A percentile compares a stretch with the other conserved stretches of the same genome.
Conservation (phyloP, 1,140 invertebrate genomes). For the Dreissena rostriformis region DNA sequence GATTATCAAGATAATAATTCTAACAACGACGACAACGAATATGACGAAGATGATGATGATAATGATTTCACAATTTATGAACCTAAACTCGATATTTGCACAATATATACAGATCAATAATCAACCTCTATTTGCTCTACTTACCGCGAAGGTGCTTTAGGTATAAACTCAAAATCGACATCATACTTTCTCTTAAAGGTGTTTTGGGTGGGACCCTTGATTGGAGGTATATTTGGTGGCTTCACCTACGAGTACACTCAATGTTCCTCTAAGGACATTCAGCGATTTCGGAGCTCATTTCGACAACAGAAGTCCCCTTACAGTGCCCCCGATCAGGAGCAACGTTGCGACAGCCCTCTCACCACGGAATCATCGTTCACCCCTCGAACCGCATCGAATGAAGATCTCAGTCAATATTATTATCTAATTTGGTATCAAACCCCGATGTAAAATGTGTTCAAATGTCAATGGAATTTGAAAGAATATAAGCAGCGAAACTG, state of each 20-base stretch:
- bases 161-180: neutral
- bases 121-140: too few relatives aligned
- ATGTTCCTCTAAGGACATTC: conserved; percentile 51
- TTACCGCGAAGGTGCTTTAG: neutral
- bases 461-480: too few relatives aligned
- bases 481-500: too few relatives aligned
- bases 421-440: neutral
- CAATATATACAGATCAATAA: too few relatives aligned
- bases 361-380: neutral
- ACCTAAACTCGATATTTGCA: too few relatives aligned
- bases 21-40: too few relatives aligned
- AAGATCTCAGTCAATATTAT: conserved; percentile 1
- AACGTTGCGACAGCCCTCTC: neutral
- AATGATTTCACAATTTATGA: too few relatives aligned
- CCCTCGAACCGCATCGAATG: neutral
- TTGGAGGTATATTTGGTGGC: conserved; percentile 73
- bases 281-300: conserved; percentile 32
- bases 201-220: conserved; percentile 79
- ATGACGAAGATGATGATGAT: too few relatives aligned
- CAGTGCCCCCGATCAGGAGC: neutral
- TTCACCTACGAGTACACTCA: conserved; percentile 69
- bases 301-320: neutral
- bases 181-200: conserved; percentile 59
- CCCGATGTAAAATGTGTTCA: too few relatives aligned
- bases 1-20: too few relatives aligned